Evolutionary conservation across 1,140 invertebrate genomes (phyloP).

Genomic region (Drosophila virilis): DNA sequence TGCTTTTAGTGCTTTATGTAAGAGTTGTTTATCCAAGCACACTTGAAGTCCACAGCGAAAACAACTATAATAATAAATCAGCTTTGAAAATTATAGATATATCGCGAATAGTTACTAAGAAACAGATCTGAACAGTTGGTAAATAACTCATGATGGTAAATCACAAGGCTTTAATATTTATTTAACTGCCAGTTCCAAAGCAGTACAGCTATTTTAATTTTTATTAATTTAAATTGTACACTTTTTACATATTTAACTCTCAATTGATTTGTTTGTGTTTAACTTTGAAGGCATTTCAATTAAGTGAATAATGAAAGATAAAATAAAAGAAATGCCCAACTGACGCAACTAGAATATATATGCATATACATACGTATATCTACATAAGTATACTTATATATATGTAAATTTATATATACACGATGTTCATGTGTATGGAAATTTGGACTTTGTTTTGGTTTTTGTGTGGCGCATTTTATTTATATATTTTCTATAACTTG

Average conservation of each 20-base stretch:
- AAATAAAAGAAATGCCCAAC: conserved; percentile 38
- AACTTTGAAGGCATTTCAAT: conserved; percentile 41
- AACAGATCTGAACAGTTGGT: too few relatives aligned
- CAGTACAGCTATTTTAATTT: not conserved
- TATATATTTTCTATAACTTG: conserved; percentile 39
- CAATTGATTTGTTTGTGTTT: conserved; percentile 42
- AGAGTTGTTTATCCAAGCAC: conserved; percentile 28
- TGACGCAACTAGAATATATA: conserved; percentile 24
- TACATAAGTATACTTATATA: conserved; percentile 22
- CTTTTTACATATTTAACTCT: not conserved
- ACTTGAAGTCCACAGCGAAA: conserved; percentile 1
- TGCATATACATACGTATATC: conserved; percentile 15
- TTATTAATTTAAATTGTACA: not conserved
- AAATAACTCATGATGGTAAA: not conserved
- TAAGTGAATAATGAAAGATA: conserved; percentile 30
- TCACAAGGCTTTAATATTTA: not conserved
- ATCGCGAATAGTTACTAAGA: not conserved
- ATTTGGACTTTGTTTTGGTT: conserved; percentile 34
- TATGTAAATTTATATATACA: conserved; percentile 11
- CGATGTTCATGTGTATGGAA: conserved; percentile 6
- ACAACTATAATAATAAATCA: not conserved
- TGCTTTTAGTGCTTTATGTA: conserved; percentile 42
- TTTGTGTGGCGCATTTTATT: conserved; percentile 52
- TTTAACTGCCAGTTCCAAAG: conserved; percentile 5
- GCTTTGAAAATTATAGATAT: not conserved